A percentile compares a stretch with the other conserved stretches of the same genome.
phyloP scores from a whole-genome alignment of 2,888 invertebrate genomes.

The Pomacea canaliculata region DNA sequence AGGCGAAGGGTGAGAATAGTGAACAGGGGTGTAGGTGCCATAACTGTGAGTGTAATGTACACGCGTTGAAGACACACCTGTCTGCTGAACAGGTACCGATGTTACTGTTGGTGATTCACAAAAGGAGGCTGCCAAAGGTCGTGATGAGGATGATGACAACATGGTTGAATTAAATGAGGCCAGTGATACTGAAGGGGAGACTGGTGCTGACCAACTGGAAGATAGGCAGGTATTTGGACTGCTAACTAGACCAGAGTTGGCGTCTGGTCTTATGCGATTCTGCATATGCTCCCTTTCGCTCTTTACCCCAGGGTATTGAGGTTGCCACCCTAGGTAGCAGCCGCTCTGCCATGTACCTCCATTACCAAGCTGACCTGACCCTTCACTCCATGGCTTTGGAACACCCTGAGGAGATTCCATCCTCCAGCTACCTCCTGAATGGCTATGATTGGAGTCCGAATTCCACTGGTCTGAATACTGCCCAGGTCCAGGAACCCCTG shows the following conservation, averaged over 20 bases:
- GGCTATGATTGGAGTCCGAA: not conserved
- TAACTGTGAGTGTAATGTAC: conserved; percentile 7
- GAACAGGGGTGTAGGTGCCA: conserved; percentile 3
- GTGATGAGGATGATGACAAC: conserved; percentile 4
- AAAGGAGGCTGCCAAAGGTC: conserved; percentile 2
- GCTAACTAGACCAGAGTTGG: not conserved
- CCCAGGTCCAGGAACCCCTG: not conserved
- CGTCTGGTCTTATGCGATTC: no score
- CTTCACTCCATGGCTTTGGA: not conserved
- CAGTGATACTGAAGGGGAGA: no score
- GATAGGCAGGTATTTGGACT: not conserved
- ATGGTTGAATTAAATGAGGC: no score
- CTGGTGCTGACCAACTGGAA: not conserved
- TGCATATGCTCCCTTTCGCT: no score
- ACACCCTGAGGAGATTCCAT: not conserved
- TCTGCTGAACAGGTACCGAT: conserved; percentile 6
- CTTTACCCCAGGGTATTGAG: no score
- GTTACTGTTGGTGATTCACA: conserved; percentile 9
- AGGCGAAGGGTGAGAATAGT: not conserved
- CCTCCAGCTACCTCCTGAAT: not conserved
- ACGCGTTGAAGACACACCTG: not conserved
- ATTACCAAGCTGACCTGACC: not conserved
- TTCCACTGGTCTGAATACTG: not conserved
- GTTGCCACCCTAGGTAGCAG: no score
- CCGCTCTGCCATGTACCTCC: not conserved